A percentile compares a stretch with the other conserved stretches of the same genome.
Conservation (phyloP, 2,888 invertebrate species). For the Erebia aethiops region DNA sequence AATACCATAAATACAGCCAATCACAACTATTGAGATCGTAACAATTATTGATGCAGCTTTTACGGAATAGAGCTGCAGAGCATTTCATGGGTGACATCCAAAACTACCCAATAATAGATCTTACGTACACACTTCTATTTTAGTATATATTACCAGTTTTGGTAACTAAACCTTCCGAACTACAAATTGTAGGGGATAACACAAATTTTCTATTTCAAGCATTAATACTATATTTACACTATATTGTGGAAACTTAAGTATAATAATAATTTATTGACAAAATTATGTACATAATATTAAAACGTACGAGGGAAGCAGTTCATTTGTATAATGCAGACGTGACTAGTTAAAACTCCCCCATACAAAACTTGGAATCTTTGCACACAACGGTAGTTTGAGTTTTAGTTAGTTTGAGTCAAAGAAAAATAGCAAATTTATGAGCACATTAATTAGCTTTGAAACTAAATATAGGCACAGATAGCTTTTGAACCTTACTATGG, state of each 20-base stretch:
- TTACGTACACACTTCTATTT: not conserved
- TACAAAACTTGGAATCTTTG: not conserved
- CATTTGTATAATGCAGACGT: constrained; percentile 16
- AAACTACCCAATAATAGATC: not conserved
- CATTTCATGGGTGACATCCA: not conserved
- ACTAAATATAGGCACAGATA: no score
- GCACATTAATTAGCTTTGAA: no score
- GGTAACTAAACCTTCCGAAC: constrained; percentile 2
- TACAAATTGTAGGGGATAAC: not conserved
- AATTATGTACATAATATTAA: constrained; percentile 8
- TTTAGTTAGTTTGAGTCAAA: no score
- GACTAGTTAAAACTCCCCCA: constrained; percentile 24
- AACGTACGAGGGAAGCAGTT: not conserved
- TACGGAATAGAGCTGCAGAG: not conserved
- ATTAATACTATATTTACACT: constrained; percentile 14
- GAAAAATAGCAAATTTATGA: not conserved
- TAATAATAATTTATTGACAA: constrained; percentile 7
- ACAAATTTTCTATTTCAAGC: constrained; percentile 7
- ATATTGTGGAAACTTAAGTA: constrained; percentile 19
- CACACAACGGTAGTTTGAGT: not conserved
- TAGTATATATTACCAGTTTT: not conserved
- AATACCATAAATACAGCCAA: no score
- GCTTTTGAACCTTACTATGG: no score
- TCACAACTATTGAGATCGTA: no score
- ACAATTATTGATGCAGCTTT: no score